Base-by-base conservation (phyloP, 2,113 vertebrate species). In the Orcinus orca region DNA sequence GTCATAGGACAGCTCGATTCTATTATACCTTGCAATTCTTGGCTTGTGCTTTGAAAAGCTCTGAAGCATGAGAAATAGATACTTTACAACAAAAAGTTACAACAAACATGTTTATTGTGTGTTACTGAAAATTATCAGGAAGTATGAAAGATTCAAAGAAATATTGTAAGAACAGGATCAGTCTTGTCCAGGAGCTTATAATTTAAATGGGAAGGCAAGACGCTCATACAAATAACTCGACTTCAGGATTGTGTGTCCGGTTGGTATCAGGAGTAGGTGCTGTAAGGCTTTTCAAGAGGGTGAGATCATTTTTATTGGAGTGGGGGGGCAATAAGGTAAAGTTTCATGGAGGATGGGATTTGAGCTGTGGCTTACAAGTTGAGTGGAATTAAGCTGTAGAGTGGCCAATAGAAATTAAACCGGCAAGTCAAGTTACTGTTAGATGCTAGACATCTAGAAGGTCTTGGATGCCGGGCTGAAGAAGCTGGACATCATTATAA, bases 41-140 rank as follows among this genome's bases (percentile, higher is more conserved):
- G 53, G 50, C 90, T 90, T 93, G 44, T 55, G 62, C 76, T 94
- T 91, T 95, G 38, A 81, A 97, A 97, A 94, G 6, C 82, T 94
- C 67, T 79, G 77, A 95, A 95, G 88, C 58, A 55, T 91, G 36
- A 97, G 80, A 94, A 95, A 95, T 71, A 97, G 92, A 90, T 95
- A 53, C 93, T 95, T 77, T 88, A 97, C 36, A 90, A 93, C 44
- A 88, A 88, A 92, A 95, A 91, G 18, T 82, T 94, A 95, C 65
- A 94, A 89, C 6, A 89, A 83, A 67, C 67, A 86, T 65, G 44
- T 82, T 90, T 81, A 76, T 76, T 88, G 50, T 88, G 36, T 60
- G 38, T 80, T 80, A 90, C 67, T 82, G 44, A 89, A 93, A 94
- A 77, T 85, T 88, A 81, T 53, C 67, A 85, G 33, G 12, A 97